Evolutionary conservation across 2,888 invertebrate species (phyloP).

Genomic region (Melinopterus prodromus): DNA sequence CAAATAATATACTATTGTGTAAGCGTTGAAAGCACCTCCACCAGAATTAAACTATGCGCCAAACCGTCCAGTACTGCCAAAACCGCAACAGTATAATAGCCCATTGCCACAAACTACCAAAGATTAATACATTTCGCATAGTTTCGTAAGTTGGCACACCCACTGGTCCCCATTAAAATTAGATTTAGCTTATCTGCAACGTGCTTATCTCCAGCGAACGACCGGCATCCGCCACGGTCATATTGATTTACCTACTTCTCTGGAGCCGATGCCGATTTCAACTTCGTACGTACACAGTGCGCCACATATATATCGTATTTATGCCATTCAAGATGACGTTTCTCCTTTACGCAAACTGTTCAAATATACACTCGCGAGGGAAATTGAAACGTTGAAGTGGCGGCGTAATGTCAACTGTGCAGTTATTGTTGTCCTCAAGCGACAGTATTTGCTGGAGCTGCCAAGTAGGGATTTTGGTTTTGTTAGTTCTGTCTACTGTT

Average conservation of each 20-base stretch:
- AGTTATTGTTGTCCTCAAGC: too few species aligned
- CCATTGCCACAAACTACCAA: neutral
- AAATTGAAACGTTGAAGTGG: too few species aligned
- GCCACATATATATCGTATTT: neutral
- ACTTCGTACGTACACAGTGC: neutral
- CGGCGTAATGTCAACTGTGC: too few species aligned
- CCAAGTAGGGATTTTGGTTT: too few species aligned
- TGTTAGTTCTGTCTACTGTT: too few species aligned
- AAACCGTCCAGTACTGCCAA: neutral
- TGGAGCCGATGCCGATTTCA: neutral
- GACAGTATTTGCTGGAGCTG: too few species aligned
- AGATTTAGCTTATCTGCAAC: neutral
- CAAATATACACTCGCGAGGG: too few species aligned
- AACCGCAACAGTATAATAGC: neutral
- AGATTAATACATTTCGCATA: neutral
- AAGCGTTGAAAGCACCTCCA: neutral
- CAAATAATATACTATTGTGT: too few species aligned
- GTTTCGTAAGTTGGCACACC: neutral
- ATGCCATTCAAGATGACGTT: too few species aligned
- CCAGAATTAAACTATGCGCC: neutral
- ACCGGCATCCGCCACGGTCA: neutral
- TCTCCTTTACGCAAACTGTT: too few species aligned
- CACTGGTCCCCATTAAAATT: neutral
- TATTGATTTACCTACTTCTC: neutral
- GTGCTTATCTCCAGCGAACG: neutral